Evolutionary conservation across 2,113 vertebrate species (phyloP).

Genomic region (Nannospalax galili): DNA sequence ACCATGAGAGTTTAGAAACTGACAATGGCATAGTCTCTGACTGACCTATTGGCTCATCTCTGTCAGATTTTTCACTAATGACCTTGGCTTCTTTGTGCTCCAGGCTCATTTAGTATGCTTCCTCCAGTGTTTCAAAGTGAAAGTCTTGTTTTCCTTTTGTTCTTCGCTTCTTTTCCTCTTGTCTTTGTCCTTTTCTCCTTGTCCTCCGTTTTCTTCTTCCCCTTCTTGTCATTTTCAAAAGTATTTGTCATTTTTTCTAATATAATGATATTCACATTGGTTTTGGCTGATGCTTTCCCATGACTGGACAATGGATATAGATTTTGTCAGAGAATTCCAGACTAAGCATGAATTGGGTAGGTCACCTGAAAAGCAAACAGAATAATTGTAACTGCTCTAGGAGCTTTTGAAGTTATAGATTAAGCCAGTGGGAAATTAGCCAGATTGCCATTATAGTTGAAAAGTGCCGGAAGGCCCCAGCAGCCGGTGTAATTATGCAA

Average conservation of each 20-base stretch:
- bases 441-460: slow-evolving; percentile 79
- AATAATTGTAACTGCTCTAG: slow-evolving; percentile 69
- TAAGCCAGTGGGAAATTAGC: slow-evolving; percentile 80
- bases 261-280: neutral
- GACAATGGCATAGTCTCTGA: neutral
- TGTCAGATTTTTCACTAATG: neutral
- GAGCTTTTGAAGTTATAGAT: slow-evolving; percentile 79
- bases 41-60: neutral
- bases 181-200: neutral
- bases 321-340: neutral
- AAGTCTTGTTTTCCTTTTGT: no score
- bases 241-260: neutral
- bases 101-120: no score
- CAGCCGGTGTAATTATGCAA: slow-evolving; percentile 77
- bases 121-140: no score
- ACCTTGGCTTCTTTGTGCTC: neutral
- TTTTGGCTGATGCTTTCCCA: neutral
- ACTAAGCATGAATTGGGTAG: slow-evolving; percentile 54
- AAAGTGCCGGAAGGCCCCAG: slow-evolving; percentile 69
- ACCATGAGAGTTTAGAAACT: neutral
- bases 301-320: neutral
- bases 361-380: slow-evolving; percentile 79
- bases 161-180: neutral
- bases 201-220: no score
- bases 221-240: neutral